Conservation (phyloP, 2,113 vertebrate species). For the crab-eating macaque (Macaca fascicularis) region DNA sequence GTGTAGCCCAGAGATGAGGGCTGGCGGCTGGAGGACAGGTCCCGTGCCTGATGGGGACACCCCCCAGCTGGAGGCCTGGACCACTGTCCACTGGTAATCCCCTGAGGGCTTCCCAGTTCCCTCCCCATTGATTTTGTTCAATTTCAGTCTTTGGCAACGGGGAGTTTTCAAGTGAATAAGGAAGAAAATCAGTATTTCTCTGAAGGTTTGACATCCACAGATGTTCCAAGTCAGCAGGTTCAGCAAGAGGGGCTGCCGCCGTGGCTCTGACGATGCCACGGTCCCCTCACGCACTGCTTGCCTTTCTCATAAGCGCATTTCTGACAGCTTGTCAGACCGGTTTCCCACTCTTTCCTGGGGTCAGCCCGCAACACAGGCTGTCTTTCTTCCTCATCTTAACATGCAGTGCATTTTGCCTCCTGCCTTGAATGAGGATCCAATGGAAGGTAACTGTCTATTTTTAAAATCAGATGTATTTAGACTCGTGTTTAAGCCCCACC, state of each 20-base stretch:
- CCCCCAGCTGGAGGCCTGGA: not conserved
- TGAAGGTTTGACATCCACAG: not conserved
- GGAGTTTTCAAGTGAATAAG: slow-evolving; percentile 49
- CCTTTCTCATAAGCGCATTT: not conserved
- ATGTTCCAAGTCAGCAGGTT: slow-evolving; percentile 64
- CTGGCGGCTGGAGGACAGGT: not conserved
- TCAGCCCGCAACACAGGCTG: not conserved
- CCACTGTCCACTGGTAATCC: not conserved
- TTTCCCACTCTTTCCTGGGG: not conserved
- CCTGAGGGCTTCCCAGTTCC: not conserved
- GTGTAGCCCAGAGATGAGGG: not conserved
- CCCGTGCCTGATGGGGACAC: not conserved
- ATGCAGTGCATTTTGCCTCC: not conserved
- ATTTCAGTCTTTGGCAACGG: slow-evolving; percentile 36
- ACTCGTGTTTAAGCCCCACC: not conserved
- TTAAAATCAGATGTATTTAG: not conserved
- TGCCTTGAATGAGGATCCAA: not conserved
- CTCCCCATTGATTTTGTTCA: not conserved
- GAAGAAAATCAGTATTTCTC: slow-evolving; percentile 15
- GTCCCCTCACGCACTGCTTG: fast-evolving
- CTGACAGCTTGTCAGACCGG: slow-evolving; percentile 59
- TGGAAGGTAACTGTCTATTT: not conserved
- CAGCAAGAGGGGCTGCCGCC: slow-evolving; percentile 52
- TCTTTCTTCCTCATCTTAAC: not conserved
- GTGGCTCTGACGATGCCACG: not conserved